Evolutionary conservation across 1,140 invertebrate genomes (phyloP), one percentile per base, ranked within the genome.

Genomic region (Belonocnema kinseyi): DNA sequence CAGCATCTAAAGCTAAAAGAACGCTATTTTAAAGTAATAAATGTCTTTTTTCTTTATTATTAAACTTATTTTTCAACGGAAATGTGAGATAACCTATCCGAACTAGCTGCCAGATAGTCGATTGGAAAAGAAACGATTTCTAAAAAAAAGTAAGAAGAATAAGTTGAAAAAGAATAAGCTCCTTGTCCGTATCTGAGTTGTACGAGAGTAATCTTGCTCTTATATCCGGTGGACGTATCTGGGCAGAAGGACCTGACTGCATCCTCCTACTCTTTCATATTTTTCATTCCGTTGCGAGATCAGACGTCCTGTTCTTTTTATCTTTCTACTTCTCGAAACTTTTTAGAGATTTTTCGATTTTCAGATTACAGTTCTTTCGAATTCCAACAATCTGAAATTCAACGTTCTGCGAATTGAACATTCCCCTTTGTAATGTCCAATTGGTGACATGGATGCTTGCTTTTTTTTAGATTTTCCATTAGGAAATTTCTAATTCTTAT

Each of bases 351-450:
- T 75, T n/a, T 7, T 33, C 3, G 51, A n/a, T 54, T 33, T 56
- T 74, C 53, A 33, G 16, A 52, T 16, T 79, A 79, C 73, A 73
- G 78, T 52, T 6, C 50, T 73, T 52, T 73, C 50, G 11, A 26
- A 79, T 79, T 46, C 40, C 7, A 46, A 46, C 79, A 77, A 79
- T 83, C 77, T 80, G 72, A 26, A 70, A 61, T 77, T 77, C 71
- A 77, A 72, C 70, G 70, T 78, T 71, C 52, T 72, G 26, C 73
- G 73, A 80, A 72, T 80, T 79, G 77, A 75, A 79, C 74, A 77
- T 46, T 46, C 11, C 2, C 7, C 40, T 46, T n/a, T 46, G 40
- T 46, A 10, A 10, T 46, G 7, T 7, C 40, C 4, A 11, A 11
- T 46, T 11, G 40, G 7, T 1, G 7, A 46, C 10, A 6, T 11